Evolutionary conservation across 2,797 vertebrate genomes (phyloP).

Genomic region (Periparus ater): DNA sequence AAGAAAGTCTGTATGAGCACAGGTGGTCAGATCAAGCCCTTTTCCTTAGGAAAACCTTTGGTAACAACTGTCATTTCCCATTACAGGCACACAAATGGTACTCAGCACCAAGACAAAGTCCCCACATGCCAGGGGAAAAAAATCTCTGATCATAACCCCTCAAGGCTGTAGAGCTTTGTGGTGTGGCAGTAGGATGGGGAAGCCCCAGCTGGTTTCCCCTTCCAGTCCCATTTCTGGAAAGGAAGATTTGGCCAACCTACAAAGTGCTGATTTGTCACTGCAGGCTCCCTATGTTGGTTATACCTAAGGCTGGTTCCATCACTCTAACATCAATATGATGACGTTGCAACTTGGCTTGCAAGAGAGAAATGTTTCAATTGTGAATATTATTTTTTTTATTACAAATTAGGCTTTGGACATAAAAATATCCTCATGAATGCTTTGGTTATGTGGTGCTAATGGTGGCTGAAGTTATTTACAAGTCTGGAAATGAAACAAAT

Average conservation of each 20-base stretch:
- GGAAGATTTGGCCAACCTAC: neutral
- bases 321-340: slow-evolving; percentile 35
- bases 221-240: neutral
- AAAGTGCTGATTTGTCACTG: neutral
- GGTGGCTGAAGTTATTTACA: slow-evolving; percentile 34
- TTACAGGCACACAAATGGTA: neutral
- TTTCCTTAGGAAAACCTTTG: slow-evolving; percentile 48
- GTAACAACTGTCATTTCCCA: neutral
- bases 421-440: slow-evolving; percentile 49
- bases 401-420: slow-evolving; percentile 51
- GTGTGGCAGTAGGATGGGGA: neutral
- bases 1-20: neutral
- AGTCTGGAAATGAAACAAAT: slow-evolving; percentile 47
- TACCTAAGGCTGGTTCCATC: neutral
- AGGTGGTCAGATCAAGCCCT: neutral
- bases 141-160: neutral
- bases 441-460: slow-evolving; percentile 43
- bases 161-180: neutral
- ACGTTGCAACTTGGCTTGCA: slow-evolving; percentile 46
- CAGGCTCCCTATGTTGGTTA: neutral
- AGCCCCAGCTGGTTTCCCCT: neutral
- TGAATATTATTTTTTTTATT: slow-evolving; percentile 1
- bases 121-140: neutral
- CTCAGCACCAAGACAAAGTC: neutral
- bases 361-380: slow-evolving; percentile 38